Evolutionary conservation across 2,113 vertebrate species (phyloP), one percentile per base, ranked within the genome.

Genomic region (Aleadryas rufinucha): DNA sequence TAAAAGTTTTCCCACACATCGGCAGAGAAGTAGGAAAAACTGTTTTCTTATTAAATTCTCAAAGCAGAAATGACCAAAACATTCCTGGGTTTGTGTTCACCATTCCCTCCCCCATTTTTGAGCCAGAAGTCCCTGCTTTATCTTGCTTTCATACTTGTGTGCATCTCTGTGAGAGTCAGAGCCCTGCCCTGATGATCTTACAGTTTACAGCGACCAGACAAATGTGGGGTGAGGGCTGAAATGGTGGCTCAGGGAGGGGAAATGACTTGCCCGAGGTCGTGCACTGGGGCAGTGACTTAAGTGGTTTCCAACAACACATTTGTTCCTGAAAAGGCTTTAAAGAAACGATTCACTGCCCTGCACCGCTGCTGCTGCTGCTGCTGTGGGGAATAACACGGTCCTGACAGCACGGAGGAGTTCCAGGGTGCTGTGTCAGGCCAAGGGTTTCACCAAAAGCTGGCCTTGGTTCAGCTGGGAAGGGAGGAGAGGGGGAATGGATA

Each of bases 1-100:
- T 92, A 89, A 82, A 95, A 92, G 21, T 93, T 93, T 93, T 94
- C 90, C 95, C 93, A 92, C 92, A 93, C 80, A 75, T 78, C 9
- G 0, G 44, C 69, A 71, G 63, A 89, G 72, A 86, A 90, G 72
- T 54, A 86, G 60, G 76, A 63, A 78, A 91, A 94, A 72, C 72
- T 68, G 10, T 83, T 94, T 81, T 93, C 90, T 87, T 81, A 83
- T 13, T 41, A 92, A 90, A 94, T 78, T 78, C 65, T 71, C 65
- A 12, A 84, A 79, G 89, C 69, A 57, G 37, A 84, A 94, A 80
- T 44, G 35, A 88, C 87, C 28, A 21, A 80, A 77, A 83, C 87
- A 94, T 92, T 92, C 90, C 90, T 91, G 63, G 41, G 47, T 90
- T 96, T 95, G 86, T 87, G 78, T 92, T 95, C 91, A 64, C 86